A percentile compares a stretch with the other conserved stretches of the same genome.
Evolutionary conservation across 2,797 vertebrate species (phyloP).

Genomic region (Rhadinocentrus ornatus): DNA sequence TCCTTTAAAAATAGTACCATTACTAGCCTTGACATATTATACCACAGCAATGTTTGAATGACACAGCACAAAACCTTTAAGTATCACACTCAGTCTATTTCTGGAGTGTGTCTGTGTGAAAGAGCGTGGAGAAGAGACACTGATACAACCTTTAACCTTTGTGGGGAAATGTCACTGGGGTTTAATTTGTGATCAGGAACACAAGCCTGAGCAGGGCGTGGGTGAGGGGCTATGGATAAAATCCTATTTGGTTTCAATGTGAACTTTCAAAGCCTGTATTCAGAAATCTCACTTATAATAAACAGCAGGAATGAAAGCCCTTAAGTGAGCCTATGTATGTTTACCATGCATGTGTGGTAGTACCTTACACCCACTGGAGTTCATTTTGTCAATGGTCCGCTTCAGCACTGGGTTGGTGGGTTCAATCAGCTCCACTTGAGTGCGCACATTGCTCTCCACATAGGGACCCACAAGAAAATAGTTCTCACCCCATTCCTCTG

Average conservation of each 20-base stretch:
- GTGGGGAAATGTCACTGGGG: constrained; percentile 74
- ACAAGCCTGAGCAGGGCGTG: constrained; percentile 6
- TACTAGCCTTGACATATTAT: constrained; percentile 38
- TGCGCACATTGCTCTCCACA: constrained; percentile 91
- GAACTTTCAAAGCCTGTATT: constrained; percentile 4
- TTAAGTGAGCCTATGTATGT: constrained; percentile 18
- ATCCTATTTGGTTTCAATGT: not conserved
- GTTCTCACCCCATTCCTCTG: constrained; percentile 95
- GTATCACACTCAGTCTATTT: constrained; percentile 64
- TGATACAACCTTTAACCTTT: constrained; percentile 84
- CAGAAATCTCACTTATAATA: not conserved
- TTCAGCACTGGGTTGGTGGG: constrained; percentile 86
- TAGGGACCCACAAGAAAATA: constrained; percentile 95
- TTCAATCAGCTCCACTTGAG: constrained; percentile 94
- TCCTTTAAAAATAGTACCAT: constrained; percentile 40
- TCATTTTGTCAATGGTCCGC: constrained; percentile 92
- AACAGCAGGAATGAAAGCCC: constrained; percentile 1
- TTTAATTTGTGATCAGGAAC: constrained; percentile 31
- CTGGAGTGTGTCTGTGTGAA: constrained; percentile 43
- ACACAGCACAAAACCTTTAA: constrained; percentile 61
- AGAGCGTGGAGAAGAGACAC: constrained; percentile 52
- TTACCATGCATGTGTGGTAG: constrained; percentile 24
- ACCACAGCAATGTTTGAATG: constrained; percentile 43
- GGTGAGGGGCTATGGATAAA: constrained; percentile 10
- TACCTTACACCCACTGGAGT: constrained; percentile 95